Evolutionary conservation across 2,113 vertebrate genomes (phyloP).

Genomic region (Eptesicus fuscus): DNA sequence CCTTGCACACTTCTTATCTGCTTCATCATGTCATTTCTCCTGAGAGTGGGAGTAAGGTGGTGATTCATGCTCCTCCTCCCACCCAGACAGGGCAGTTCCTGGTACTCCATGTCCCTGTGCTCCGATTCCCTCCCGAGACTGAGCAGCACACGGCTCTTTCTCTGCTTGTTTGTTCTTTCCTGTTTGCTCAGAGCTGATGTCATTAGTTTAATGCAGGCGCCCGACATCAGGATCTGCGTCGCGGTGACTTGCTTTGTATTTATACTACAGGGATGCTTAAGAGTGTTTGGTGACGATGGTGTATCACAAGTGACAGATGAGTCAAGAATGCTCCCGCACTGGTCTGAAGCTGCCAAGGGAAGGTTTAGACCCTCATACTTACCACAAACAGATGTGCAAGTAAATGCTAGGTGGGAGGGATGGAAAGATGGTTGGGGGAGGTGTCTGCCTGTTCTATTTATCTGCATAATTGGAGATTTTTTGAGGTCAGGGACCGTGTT

Average conservation of each 20-base stretch:
- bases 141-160: background rate
- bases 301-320: background rate
- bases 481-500: background rate
- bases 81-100: background rate
- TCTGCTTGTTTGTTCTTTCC: conserved; percentile 42
- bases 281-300: background rate
- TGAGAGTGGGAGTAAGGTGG: fast-evolving
- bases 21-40: background rate
- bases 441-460: background rate
- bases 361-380: background rate
- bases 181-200: conserved; percentile 20
- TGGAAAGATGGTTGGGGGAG: no score
- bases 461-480: background rate
- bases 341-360: background rate
- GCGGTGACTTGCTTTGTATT: background rate
- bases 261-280: background rate
- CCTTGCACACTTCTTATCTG: background rate
- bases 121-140: background rate
- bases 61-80: background rate
- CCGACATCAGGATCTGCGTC: background rate
- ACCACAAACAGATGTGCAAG: background rate
- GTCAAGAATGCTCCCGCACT: background rate
- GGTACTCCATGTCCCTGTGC: background rate
- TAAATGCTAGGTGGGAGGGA: background rate
- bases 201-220: background rate